Evolutionary conservation across 2,113 vertebrate genomes (phyloP).

Genomic region (Pimephales promelas): DNA sequence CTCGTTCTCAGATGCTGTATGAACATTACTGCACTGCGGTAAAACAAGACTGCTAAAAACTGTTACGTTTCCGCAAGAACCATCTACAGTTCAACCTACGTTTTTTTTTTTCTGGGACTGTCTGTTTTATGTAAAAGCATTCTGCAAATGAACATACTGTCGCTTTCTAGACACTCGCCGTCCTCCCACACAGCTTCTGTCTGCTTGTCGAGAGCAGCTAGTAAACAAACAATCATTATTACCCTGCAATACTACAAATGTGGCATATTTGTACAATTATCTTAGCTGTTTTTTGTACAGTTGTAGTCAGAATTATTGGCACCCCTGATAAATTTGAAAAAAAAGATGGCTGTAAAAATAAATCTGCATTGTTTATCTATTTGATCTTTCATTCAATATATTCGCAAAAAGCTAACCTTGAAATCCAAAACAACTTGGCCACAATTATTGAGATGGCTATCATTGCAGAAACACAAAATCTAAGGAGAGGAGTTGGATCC

Average conservation of each 20-base stretch:
- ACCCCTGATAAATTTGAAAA: too few relatives aligned
- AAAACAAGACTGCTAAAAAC: neutral
- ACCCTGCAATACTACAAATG: neutral
- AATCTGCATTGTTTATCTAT: too few relatives aligned
- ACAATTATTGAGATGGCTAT: too few relatives aligned
- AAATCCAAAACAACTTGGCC: too few relatives aligned
- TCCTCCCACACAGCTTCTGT: slow-evolving; percentile 50
- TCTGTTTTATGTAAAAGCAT: slow-evolving; percentile 12
- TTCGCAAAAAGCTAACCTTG: too few relatives aligned
- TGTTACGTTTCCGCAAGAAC: neutral
- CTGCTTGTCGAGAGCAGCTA: slow-evolving; percentile 20
- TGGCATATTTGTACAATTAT: neutral
- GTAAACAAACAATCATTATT: slow-evolving; percentile 51
- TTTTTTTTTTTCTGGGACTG: slow-evolving; percentile 6
- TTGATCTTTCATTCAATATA: too few relatives aligned
- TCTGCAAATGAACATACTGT: slow-evolving; percentile 19
- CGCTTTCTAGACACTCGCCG: neutral
- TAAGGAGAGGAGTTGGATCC: too few relatives aligned
- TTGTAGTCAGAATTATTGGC: too few relatives aligned
- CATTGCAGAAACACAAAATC: too few relatives aligned
- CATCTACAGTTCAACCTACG: neutral
- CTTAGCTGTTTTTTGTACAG: neutral
- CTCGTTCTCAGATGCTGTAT: slow-evolving; percentile 1
- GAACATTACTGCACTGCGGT: slow-evolving; percentile 2
- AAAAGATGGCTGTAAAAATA: too few relatives aligned